These are phyloP conservation scores for Acromyrmex echinatior DNA, from an alignment of 1,140 invertebrate genomes.

Conservation along the genomic window DNA sequence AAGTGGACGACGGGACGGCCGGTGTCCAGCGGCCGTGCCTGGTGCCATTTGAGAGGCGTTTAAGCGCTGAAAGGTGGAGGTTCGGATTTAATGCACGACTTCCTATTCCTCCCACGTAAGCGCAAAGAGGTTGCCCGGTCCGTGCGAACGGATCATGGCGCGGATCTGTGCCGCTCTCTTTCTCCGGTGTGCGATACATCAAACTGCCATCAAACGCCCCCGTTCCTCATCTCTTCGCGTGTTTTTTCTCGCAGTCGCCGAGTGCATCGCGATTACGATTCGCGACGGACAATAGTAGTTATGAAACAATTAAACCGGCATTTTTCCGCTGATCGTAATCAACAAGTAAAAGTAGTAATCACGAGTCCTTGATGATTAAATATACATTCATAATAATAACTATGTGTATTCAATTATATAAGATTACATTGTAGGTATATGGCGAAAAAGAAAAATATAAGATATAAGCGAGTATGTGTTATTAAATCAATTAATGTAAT, in stretches of 20 bases:
- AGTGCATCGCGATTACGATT: conserved; percentile 34
- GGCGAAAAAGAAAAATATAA: neutral
- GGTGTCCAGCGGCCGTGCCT: conserved; percentile 41
- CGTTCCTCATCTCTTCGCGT: conserved; percentile 10
- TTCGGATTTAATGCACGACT: conserved; percentile 80
- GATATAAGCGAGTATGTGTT: neutral
- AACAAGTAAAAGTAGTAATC: conserved; percentile 3
- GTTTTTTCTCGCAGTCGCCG: conserved; percentile 1
- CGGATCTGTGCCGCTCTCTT: conserved; percentile 66
- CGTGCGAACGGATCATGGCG: conserved; percentile 10
- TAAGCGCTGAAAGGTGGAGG: conserved; percentile 77
- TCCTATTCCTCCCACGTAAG: conserved; percentile 81
- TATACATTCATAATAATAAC: neutral
- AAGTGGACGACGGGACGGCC: neutral
- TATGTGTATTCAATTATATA: neutral
- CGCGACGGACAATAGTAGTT: neutral
- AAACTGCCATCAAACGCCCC: conserved; percentile 28
- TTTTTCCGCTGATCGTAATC: neutral
- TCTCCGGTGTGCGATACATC: conserved; percentile 54
- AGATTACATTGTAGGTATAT: neutral
- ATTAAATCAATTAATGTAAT: neutral
- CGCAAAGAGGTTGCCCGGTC: conserved; percentile 72
- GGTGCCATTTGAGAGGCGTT: conserved; percentile 74
- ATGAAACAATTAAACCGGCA: neutral
- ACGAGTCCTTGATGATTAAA: conserved; percentile 14